These are phyloP conservation scores for Corythornis cristatus DNA, from an alignment of 2,113 vertebrate genomes.

Conservation along the genomic window DNA sequence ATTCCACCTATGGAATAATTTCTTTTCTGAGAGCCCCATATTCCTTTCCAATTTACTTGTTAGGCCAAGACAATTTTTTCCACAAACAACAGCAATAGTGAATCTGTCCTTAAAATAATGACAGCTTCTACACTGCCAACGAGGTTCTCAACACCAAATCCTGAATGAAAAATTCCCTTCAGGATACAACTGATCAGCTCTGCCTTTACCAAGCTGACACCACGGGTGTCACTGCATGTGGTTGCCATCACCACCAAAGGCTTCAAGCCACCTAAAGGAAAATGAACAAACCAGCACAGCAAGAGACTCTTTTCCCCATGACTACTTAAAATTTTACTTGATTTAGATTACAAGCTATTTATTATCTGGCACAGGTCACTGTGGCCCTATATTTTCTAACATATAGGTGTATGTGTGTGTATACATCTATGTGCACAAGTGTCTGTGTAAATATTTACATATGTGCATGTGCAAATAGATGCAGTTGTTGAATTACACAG, in stretches of 20 bases:
- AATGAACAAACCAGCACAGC: neutral
- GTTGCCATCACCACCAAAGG: constrained; percentile 13
- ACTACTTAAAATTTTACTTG: neutral
- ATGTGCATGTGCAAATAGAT: neutral
- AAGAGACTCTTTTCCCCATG: neutral
- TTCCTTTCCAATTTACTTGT: neutral
- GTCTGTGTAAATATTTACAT: neutral
- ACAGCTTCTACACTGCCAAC: neutral
- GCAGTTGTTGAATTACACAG: neutral
- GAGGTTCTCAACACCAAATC: constrained; percentile 3
- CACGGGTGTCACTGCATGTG: neutral
- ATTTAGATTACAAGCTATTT: constrained; percentile 29
- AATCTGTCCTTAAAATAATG: neutral
- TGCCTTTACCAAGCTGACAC: neutral
- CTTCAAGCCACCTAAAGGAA: constrained; percentile 24
- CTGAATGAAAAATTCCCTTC: constrained; percentile 19
- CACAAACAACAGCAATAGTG: neutral
- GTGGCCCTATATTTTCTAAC: neutral
- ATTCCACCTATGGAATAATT: neutral
- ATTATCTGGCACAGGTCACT: neutral
- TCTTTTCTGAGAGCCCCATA: neutral
- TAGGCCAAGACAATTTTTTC: neutral
- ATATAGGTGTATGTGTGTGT: neutral
- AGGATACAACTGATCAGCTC: constrained; percentile 34
- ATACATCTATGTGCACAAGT: fast-evolving